Base-by-base conservation (phyloP, 2,797 vertebrate species). In the Pipistrellus pygmaeus region DNA sequence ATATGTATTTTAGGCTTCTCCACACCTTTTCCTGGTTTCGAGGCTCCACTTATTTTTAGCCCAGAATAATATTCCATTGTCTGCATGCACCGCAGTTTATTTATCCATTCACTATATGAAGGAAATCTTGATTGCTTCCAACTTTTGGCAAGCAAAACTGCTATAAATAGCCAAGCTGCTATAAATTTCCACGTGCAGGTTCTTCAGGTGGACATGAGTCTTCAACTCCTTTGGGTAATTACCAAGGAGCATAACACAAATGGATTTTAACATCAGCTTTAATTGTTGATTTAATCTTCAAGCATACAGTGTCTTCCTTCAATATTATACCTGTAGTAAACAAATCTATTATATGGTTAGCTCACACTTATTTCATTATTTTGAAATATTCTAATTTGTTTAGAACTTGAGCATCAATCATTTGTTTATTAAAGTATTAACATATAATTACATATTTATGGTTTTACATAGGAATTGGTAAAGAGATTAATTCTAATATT, bases 351-450 rank as follows among this genome's bases (percentile, higher is more conserved):
- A 81, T 11, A 72, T 41, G 64, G 83, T 94, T 72, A 68, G 9
- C 44, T 96, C 60, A 60, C 18, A 89, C 3, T 94, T 91, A 60
- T 51, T 93, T 89, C 30, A 88, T 71, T 93, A 55, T 68, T 78
- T 76, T 72, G 57, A 89, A 94, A 76, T 80, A 77, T 68, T 91
- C 32, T 91, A 87, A 44, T 83, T 91, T 83, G 23, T 93, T 93
- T 78, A 90, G 46, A 88, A 94, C 25, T 93, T 84, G 32, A 69
- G 6, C 30, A 85, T 55, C 13, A 85, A 48, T 86, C 82, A 90
- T 92, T 85, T 80, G 55, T 9, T 68, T 72, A 20, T 32, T 80
- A 76, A 85, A 88, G 20, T 82, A 88, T 55, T 94, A 88, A 23
- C 15, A 35, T 68, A 71, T 44, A 55, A 66, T 72, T 85, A 46